Conservation (phyloP, 2,113 vertebrate species). For the Eleginops maclovinus region DNA sequence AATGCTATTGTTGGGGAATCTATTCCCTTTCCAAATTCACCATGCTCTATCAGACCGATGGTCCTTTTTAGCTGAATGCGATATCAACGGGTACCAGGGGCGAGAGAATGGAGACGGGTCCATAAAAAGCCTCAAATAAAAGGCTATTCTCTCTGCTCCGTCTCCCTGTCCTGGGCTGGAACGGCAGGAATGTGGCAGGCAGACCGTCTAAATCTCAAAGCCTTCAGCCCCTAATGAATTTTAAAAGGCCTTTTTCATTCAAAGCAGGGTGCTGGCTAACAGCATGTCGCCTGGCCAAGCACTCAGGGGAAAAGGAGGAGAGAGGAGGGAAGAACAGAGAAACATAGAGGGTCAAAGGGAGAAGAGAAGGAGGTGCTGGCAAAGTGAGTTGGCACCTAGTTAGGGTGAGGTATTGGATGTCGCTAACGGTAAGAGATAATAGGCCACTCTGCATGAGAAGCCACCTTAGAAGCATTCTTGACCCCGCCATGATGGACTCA, state of each 20-base stretch:
- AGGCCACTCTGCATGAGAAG: slow-evolving; percentile 80
- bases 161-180: slow-evolving; percentile 91
- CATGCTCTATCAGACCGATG: slow-evolving; percentile 85
- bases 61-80: slow-evolving; percentile 92
- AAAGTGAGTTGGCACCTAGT: slow-evolving; percentile 84
- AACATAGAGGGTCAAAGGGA: slow-evolving; percentile 27
- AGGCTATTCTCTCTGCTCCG: slow-evolving; percentile 84
- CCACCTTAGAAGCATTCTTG: slow-evolving; percentile 88
- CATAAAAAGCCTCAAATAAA: slow-evolving; percentile 86
- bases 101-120: slow-evolving; percentile 82
- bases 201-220: slow-evolving; percentile 86
- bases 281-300: slow-evolving; percentile 79
- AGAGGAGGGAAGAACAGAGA: slow-evolving; percentile 43
- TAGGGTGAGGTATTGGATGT: slow-evolving; percentile 88
- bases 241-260: slow-evolving; percentile 92
- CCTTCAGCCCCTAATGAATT: slow-evolving; percentile 90
- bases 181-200: slow-evolving; percentile 91
- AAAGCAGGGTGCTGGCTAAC: slow-evolving; percentile 86
- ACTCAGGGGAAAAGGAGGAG: slow-evolving; percentile 37
- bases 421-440: slow-evolving; percentile 86
- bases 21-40: slow-evolving; percentile 82
- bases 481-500: slow-evolving; percentile 76
- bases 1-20: slow-evolving; percentile 87
- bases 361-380: slow-evolving; percentile 57
- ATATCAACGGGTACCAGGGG: slow-evolving; percentile 85